These are phyloP conservation scores for Zaprionus ornatus DNA, from an alignment of 1,140 invertebrate species.

Conservation along the genomic window DNA sequence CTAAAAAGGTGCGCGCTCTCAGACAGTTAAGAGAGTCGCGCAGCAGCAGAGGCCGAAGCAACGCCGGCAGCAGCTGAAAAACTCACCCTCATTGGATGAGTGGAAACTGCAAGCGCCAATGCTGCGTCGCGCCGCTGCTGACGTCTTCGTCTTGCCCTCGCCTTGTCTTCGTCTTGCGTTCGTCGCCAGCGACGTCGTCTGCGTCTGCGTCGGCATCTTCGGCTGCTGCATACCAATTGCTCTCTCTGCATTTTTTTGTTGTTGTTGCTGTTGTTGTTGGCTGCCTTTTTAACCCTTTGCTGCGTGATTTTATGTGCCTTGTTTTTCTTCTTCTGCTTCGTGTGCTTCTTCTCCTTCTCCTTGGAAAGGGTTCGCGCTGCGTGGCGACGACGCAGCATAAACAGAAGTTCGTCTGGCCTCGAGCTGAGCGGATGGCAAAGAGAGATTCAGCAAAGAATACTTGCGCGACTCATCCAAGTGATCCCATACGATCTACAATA, in stretches of 20 bases:
- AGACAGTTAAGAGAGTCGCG: background rate
- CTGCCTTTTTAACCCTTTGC: constrained; percentile 64
- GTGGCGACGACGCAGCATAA: constrained; percentile 42
- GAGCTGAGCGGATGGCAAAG: constrained; percentile 73
- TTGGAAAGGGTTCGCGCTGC: constrained; percentile 67
- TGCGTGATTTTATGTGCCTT: constrained; percentile 67
- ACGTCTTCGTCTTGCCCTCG: background rate
- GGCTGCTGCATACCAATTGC: constrained; percentile 30
- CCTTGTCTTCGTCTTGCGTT: constrained; percentile 22
- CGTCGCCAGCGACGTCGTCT: background rate
- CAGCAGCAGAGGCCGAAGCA: background rate
- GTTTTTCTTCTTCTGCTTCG: constrained; percentile 51
- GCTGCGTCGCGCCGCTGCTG: background rate
- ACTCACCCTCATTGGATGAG: constrained; percentile 3
- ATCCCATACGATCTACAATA: constrained; percentile 6
- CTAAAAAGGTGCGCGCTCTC: constrained; percentile 1
- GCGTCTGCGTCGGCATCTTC: constrained; percentile 7
- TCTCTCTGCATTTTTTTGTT: constrained; percentile 8
- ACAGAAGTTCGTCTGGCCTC: constrained; percentile 82
- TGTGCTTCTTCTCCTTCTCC: constrained; percentile 27
- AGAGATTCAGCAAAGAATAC: constrained; percentile 51
- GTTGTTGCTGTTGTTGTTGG: constrained; percentile 28
- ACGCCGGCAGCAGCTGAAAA: background rate
- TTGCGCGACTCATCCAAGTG: constrained; percentile 49
- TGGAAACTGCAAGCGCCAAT: background rate